Conservation (phyloP, 2,797 vertebrate genomes). For the Phaenicophaeus curvirostris region DNA sequence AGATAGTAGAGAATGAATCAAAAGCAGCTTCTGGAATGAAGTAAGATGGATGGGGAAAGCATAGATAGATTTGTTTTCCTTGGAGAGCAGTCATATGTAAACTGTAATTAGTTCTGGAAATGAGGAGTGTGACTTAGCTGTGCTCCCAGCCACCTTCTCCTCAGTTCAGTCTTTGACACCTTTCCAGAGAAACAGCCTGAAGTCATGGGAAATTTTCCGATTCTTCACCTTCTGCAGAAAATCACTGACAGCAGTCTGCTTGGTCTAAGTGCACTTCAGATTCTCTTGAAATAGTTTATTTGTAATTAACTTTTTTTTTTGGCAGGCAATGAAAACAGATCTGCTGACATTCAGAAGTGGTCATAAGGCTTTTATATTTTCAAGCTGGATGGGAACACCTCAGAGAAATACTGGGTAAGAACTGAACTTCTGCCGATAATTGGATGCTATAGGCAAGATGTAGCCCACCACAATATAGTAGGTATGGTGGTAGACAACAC, state of each 20-base stretch:
- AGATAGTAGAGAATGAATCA: neutral
- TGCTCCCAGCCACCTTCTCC: neutral
- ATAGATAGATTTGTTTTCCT: neutral
- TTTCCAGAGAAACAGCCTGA: constrained; percentile 46
- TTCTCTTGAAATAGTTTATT: constrained; percentile 3
- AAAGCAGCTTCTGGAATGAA: neutral
- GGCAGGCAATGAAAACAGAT: neutral
- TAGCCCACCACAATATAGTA: neutral
- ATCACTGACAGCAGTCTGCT: neutral
- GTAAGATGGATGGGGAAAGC: neutral
- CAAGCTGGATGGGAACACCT: neutral
- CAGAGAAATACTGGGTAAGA: neutral
- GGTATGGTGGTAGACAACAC: neutral
- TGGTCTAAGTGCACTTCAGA: neutral
- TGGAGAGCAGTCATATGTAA: constrained; percentile 23
- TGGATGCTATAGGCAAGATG: neutral
- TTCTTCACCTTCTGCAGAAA: constrained; percentile 16
- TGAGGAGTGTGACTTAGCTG: neutral
- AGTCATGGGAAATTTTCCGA: neutral
- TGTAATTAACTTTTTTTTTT: neutral
- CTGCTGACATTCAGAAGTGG: neutral
- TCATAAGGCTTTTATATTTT: neutral
- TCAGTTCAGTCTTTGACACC: neutral
- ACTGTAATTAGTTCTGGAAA: constrained; percentile 17
- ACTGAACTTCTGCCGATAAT: neutral